These are phyloP conservation scores for Drosophila mauritiana DNA, from an alignment of 1,140 invertebrate species.

Conservation along the genomic window DNA sequence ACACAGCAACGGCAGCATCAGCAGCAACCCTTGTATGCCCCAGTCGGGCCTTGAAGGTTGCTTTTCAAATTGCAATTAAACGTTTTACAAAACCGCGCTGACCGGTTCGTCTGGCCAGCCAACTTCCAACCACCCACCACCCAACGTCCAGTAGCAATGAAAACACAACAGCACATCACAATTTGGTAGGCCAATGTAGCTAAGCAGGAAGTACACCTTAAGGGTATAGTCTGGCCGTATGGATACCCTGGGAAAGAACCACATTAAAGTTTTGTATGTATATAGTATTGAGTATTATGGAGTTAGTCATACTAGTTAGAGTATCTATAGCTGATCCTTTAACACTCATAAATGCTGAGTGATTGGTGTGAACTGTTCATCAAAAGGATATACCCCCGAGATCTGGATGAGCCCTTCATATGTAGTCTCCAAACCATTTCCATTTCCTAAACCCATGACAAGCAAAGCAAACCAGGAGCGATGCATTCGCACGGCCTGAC, in stretches of 20 bases:
- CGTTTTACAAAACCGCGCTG: slow-evolving; percentile 82
- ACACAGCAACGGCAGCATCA: slow-evolving; percentile 39
- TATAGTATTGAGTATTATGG: too few relatives aligned
- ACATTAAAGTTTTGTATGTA: too few relatives aligned
- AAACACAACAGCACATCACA: slow-evolving; percentile 14
- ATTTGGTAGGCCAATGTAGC: slow-evolving; percentile 62
- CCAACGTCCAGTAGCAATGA: slow-evolving; percentile 6
- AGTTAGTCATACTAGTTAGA: too few relatives aligned
- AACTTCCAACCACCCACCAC: slow-evolving; percentile 11
- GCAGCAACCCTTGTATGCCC: slow-evolving; percentile 61
- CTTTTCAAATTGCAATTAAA: slow-evolving; percentile 83
- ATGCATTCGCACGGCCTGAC: slow-evolving; percentile 63
- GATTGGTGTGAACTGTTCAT: too few relatives aligned
- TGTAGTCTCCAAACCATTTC: not conserved
- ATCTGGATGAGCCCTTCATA: too few relatives aligned
- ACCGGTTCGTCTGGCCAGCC: slow-evolving; percentile 61
- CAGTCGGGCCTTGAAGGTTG: slow-evolving; percentile 43
- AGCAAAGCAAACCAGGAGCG: slow-evolving; percentile 1
- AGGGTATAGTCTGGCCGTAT: not conserved
- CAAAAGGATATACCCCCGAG: not conserved
- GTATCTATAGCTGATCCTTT: too few relatives aligned
- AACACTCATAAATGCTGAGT: too few relatives aligned
- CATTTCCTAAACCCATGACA: slow-evolving; percentile 15
- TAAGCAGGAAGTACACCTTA: slow-evolving; percentile 49
- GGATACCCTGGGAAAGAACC: slow-evolving; percentile 9